A percentile compares a stretch with the other conserved stretches of the same genome.
Evolutionary conservation across 1,140 invertebrate species (phyloP).

Genomic region (Bradysia coprophila): DNA sequence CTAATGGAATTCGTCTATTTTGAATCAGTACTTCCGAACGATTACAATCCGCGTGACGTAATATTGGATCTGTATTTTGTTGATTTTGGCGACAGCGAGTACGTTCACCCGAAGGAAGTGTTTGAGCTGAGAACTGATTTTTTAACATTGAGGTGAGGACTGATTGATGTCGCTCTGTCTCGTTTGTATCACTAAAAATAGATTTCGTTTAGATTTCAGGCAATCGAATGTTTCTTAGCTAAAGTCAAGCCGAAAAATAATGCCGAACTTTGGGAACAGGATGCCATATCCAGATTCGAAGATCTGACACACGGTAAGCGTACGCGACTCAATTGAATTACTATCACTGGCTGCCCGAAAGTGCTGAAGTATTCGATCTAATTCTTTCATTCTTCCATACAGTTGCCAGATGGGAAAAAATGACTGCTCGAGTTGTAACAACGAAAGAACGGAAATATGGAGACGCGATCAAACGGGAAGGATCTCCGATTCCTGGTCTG

Average conservation of each 20-base stretch:
- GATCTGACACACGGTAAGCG: conserved; percentile 36
- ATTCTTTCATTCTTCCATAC: background rate
- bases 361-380: background rate
- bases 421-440: conserved; percentile 44
- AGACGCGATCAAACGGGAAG: conserved; percentile 28
- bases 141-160: conserved; percentile 34
- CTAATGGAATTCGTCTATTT: conserved; percentile 30
- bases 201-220: conserved; percentile 31
- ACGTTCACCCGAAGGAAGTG: conserved; percentile 35
- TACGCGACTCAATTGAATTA: too few relatives aligned
- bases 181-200: background rate
- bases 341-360: too few relatives aligned
- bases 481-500: conserved; percentile 39
- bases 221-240: conserved; percentile 60
- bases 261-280: conserved; percentile 34
- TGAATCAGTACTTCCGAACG: conserved; percentile 33
- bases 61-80: conserved; percentile 52
- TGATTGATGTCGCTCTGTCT: conserved; percentile 9
- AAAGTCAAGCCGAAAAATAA: conserved; percentile 35
- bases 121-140: conserved; percentile 53
- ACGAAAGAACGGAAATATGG: conserved; percentile 33
- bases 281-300: conserved; percentile 49
- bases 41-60: conserved; percentile 30
- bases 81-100: conserved; percentile 62
- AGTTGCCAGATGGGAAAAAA: conserved; percentile 40